phyloP scores from a whole-genome alignment of 2,888 invertebrate species.

The Idaea dimidiata region DNA sequence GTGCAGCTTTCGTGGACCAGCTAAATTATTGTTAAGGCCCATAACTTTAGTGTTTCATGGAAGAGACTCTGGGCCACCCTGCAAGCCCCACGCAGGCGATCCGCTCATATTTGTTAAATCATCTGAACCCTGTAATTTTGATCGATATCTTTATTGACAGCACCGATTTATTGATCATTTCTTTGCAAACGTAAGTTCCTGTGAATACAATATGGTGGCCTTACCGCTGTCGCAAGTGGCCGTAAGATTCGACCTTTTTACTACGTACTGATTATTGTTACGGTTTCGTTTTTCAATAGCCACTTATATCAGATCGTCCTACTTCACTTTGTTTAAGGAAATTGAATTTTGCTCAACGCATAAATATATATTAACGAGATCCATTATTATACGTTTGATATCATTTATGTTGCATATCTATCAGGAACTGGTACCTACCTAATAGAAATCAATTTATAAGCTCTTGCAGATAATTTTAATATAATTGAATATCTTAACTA shows the following conservation, averaged over 20 bases:
- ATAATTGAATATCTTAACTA: neutral
- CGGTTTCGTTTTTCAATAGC: slow-evolving; percentile 77
- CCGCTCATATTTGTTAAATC: slow-evolving; percentile 78
- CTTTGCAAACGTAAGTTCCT: slow-evolving; percentile 69
- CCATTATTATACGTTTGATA: slow-evolving; percentile 5
- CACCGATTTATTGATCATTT: slow-evolving; percentile 78
- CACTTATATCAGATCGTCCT: slow-evolving; percentile 73
- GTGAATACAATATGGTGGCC: slow-evolving; percentile 67
- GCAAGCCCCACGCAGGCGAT: slow-evolving; percentile 60
- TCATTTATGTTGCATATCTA: neutral
- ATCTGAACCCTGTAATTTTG: slow-evolving; percentile 79
- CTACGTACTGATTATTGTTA: slow-evolving; percentile 66
- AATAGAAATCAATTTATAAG: neutral
- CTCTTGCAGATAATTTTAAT: neutral
- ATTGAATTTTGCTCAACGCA: slow-evolving; percentile 62
- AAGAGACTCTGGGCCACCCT: slow-evolving; percentile 71
- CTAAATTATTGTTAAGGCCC: slow-evolving; percentile 69
- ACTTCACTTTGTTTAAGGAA: slow-evolving; percentile 67
- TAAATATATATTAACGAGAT: slow-evolving; percentile 40
- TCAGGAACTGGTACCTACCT: neutral
- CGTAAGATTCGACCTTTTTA: slow-evolving; percentile 60
- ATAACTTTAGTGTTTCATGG: slow-evolving; percentile 73
- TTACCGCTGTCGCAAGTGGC: slow-evolving; percentile 63
- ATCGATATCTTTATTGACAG: slow-evolving; percentile 80
- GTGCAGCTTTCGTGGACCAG: slow-evolving; percentile 61